Conservation (phyloP, 2,888 invertebrate genomes). For the Crematogaster levior region DNA sequence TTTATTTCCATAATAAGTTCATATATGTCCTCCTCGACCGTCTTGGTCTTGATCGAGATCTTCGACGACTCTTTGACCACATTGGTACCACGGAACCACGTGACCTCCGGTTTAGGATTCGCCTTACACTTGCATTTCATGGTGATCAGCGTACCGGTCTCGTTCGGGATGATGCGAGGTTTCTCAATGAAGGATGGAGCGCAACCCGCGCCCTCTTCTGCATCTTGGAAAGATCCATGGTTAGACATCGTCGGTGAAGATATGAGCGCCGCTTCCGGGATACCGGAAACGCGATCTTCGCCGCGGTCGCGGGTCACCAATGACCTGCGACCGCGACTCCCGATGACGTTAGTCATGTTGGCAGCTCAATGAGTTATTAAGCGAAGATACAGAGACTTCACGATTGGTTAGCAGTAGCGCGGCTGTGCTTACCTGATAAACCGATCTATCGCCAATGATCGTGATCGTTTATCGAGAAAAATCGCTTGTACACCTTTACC, state of each 20-base stretch:
- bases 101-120: constrained; percentile 97
- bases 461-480: constrained; percentile 26
- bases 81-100: constrained; percentile 97
- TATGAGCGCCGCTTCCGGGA: constrained; percentile 4
- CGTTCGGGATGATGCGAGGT: constrained; percentile 99
- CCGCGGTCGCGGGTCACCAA: constrained; percentile 35
- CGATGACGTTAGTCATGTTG: constrained; percentile 51
- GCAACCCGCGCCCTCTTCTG: constrained; percentile 96
- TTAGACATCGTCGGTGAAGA: constrained; percentile 63
- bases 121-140: constrained; percentile 99
- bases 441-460: constrained; percentile 5
- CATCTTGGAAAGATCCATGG: constrained; percentile 89
- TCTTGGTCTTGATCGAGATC: constrained; percentile 92
- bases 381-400: constrained; percentile 61
- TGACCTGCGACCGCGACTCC: constrained; percentile 33
- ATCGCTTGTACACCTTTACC: background rate
- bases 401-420: constrained; percentile 62
- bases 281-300: constrained; percentile 23
- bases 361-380: constrained; percentile 61
- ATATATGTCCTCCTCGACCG: constrained; percentile 94
- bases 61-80: constrained; percentile 94
- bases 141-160: constrained; percentile 97
- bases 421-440: constrained; percentile 61
- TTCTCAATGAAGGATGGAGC: constrained; percentile 99
- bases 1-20: constrained; percentile 94